Percentiles rank a stretch among this genome's conserved stretches.
Evolutionary conservation across 2,113 vertebrate genomes (phyloP).

Genomic region (Dipodomys spectabilis): DNA sequence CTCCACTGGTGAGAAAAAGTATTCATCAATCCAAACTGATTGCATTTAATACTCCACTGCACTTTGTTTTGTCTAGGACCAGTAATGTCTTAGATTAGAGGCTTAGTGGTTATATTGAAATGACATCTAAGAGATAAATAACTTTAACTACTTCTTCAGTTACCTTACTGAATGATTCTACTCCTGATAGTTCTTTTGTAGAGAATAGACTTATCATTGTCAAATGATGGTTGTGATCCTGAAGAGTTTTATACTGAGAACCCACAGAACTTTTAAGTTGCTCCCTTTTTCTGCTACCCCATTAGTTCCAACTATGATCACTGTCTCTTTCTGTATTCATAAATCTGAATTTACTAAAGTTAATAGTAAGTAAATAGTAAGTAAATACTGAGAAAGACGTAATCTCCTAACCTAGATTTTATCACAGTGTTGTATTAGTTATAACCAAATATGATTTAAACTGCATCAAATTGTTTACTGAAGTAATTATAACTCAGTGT

Average conservation of each 20-base stretch:
- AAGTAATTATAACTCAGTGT: background rate
- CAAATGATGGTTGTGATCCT: background rate
- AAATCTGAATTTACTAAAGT: background rate
- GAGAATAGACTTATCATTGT: background rate
- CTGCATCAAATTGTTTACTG: too few species aligned
- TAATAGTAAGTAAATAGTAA: background rate
- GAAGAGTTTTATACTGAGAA: background rate
- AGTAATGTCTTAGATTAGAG: background rate
- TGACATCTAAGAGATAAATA: slow-evolving; percentile 23
- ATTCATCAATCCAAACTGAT: background rate
- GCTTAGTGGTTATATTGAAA: slow-evolving; percentile 20
- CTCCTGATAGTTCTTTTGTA: background rate
- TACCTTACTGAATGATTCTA: background rate
- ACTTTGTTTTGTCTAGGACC: slow-evolving; percentile 34
- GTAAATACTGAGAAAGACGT: background rate
- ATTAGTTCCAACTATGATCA: background rate
- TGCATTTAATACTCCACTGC: background rate
- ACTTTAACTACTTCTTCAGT: background rate
- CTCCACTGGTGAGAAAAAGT: background rate
- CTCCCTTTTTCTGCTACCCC: background rate
- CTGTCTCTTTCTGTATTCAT: background rate
- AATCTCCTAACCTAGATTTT: background rate
- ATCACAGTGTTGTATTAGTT: background rate
- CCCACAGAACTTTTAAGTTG: background rate
- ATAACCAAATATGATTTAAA: background rate